These are phyloP conservation scores for Miniopterus natalensis DNA, from an alignment of 2,113 vertebrate genomes.

Conservation along the genomic window DNA sequence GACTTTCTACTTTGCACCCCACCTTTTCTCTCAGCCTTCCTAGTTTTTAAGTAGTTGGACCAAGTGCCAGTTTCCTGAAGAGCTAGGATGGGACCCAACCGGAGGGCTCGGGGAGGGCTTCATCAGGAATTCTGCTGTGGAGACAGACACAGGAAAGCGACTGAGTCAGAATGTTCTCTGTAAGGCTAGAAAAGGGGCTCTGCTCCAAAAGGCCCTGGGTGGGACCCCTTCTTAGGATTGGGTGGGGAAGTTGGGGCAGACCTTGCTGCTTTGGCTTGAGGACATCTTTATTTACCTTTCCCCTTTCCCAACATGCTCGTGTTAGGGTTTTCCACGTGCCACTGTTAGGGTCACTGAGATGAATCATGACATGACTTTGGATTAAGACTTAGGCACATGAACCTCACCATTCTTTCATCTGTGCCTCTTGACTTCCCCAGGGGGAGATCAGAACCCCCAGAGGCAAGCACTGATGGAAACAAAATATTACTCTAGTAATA, in stretches of 20 bases:
- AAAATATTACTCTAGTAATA: not conserved
- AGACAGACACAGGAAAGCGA: not conserved
- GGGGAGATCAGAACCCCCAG: not conserved
- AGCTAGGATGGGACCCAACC: constrained; percentile 18
- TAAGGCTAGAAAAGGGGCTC: not conserved
- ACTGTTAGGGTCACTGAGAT: not conserved
- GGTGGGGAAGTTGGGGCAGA: not conserved
- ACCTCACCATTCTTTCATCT: not conserved
- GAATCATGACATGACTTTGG: not conserved
- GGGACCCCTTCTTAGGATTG: not conserved
- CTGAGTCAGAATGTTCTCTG: not conserved
- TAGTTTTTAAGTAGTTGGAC: not conserved
- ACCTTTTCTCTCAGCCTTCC: not conserved
- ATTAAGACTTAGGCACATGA: not conserved
- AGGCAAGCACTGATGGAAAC: not conserved
- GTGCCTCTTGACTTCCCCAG: not conserved
- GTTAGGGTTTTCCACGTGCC: not conserved
- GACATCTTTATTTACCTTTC: not conserved
- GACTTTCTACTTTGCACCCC: not conserved
- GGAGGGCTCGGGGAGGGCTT: not conserved
- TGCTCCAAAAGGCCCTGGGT: not conserved
- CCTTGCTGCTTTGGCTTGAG: not conserved
- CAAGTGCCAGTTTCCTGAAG: not conserved
- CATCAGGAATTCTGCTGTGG: not conserved
- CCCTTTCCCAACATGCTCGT: not conserved